Conservation (phyloP, 2,113 vertebrate species). For the Hyla sarda region DNA sequence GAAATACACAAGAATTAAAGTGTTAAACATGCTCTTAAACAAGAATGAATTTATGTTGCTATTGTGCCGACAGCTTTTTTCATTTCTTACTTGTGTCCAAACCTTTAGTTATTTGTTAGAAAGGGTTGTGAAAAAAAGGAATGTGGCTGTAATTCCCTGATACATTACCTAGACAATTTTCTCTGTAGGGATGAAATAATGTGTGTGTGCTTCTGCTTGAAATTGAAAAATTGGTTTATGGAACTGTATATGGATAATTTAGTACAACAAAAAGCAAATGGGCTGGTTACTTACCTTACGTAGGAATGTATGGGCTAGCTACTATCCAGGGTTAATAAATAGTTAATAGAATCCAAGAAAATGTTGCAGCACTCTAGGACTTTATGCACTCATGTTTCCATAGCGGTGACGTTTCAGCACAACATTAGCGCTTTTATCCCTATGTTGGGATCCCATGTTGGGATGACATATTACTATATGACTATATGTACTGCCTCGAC, state of each 20-base stretch:
- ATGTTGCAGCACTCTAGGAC: too few relatives aligned
- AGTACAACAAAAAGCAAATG: background rate
- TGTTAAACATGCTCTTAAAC: too few relatives aligned
- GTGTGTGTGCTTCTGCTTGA: background rate
- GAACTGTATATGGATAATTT: background rate
- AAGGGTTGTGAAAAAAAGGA: background rate
- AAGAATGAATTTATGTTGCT: background rate
- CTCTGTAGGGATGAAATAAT: slow-evolving; percentile 14
- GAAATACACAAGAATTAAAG: too few relatives aligned
- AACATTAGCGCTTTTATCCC: too few relatives aligned
- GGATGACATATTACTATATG: too few relatives aligned
- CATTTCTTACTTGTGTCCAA: background rate
- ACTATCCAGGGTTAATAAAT: background rate
- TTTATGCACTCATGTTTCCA: too few relatives aligned
- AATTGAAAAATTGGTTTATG: background rate
- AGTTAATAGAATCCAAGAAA: too few relatives aligned
- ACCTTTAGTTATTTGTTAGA: background rate
- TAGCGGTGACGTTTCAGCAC: too few relatives aligned
- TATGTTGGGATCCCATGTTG: too few relatives aligned
- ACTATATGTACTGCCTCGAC: too few relatives aligned
- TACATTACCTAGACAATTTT: slow-evolving; percentile 10
- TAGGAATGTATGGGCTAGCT: background rate
- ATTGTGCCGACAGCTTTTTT: background rate
- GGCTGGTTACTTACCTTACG: background rate
- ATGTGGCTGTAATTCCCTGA: slow-evolving; percentile 3